phyloP scores from a whole-genome alignment of 2,113 vertebrate species.

The Perca schrenkii region DNA sequence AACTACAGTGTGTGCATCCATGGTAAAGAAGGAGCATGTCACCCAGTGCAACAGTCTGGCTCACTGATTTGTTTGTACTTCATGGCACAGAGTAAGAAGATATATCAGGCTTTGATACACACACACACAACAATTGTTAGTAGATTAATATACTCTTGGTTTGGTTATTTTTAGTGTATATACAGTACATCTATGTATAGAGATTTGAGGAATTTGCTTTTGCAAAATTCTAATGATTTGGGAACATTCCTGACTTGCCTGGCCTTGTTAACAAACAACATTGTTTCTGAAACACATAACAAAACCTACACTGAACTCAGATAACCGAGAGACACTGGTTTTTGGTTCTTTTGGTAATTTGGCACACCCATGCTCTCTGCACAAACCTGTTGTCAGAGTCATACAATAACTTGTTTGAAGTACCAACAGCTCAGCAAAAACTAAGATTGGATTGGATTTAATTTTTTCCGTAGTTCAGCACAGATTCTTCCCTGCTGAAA shows the following conservation, averaged over 20 bases:
- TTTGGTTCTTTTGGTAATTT: neutral
- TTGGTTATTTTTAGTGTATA: too few species aligned
- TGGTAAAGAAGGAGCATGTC: too few species aligned
- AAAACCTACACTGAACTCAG: neutral
- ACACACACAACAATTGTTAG: too few species aligned
- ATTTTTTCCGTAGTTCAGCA: neutral
- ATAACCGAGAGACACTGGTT: neutral
- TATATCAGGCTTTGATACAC: too few species aligned
- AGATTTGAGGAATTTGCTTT: constrained; percentile 14
- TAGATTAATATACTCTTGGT: too few species aligned
- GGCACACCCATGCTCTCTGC: neutral
- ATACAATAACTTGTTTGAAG: neutral
- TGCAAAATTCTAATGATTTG: constrained; percentile 16
- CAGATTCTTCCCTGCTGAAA: neutral
- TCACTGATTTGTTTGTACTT: too few species aligned
- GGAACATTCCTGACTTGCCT: constrained; percentile 45
- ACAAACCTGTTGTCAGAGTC: neutral
- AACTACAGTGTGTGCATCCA: too few species aligned
- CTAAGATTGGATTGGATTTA: neutral
- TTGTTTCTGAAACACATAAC: constrained; percentile 7
- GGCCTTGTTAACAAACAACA: constrained; percentile 30
- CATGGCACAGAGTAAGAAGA: too few species aligned
- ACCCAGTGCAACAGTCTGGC: too few species aligned
- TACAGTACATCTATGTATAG: too few species aligned
- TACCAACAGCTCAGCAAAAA: neutral